Conservation (phyloP, 2,797 vertebrate species). For the Lepilemur ruficaudatus region DNA sequence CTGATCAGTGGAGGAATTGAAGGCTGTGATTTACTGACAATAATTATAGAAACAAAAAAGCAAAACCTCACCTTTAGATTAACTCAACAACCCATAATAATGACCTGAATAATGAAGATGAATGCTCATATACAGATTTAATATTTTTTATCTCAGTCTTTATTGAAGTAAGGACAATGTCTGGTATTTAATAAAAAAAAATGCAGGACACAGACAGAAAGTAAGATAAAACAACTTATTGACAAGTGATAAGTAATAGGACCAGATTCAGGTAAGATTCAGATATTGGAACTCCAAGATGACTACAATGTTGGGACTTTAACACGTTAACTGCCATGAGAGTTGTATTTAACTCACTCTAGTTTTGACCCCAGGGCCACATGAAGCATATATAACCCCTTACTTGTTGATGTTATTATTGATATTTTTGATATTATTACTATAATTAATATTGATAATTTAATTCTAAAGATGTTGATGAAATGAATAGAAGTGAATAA, state of each 20-base stretch:
- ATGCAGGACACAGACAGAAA: background rate
- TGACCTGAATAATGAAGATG: background rate
- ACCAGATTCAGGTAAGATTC: background rate
- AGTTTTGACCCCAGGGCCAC: too few relatives aligned
- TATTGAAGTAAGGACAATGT: background rate
- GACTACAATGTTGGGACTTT: background rate
- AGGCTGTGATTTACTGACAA: background rate
- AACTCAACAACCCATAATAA: background rate
- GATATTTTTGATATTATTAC: too few relatives aligned
- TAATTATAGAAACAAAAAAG: background rate
- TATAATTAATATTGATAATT: too few relatives aligned
- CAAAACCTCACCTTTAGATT: background rate
- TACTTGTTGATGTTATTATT: too few relatives aligned
- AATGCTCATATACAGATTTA: background rate
- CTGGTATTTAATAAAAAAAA: background rate
- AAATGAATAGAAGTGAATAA: too few relatives aligned
- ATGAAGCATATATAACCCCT: too few relatives aligned
- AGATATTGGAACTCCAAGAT: background rate
- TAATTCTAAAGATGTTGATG: too few relatives aligned
- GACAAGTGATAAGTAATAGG: background rate
- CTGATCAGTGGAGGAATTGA: background rate
- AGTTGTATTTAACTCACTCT: too few relatives aligned
- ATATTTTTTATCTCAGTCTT: background rate
- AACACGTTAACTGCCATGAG: too few relatives aligned
- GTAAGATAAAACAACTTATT: background rate